Base-by-base conservation (phyloP, 2,113 vertebrate genomes). In the Hippoglossus stenolepis region DNA sequence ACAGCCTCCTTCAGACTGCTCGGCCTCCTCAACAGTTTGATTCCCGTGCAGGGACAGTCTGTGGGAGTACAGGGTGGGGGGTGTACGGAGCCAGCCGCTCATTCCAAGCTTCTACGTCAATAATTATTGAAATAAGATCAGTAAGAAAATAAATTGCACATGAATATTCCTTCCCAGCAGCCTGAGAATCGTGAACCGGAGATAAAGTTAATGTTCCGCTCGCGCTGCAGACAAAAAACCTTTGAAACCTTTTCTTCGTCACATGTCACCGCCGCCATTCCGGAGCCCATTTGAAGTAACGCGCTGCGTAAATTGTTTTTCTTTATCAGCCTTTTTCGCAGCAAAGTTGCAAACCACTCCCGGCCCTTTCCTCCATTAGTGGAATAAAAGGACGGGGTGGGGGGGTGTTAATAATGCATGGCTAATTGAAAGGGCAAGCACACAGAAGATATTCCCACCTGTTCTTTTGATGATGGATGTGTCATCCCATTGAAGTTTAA, bases 391-490 rank as follows among this genome's bases (percentile, higher is more conserved):
- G 75, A 58, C 51, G 20, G 59, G 54, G 58, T 75, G 75, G 73
- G 73, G 77, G 75, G 73, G 73, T 1, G 73, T 86, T 90, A 84
- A 84, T 88, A 85, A 72, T 86, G 75, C 65, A 77, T 28, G 65
- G 20, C 64, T 83, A 78, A 89, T 87, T 89, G 75, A 91, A 85
- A 90, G 84, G 69, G 74, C 75, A 73, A 67, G 84, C 26, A 31
- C 9, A 18, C 61, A 21, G 79, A 86, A 70, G 66, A 67, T 75
- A 69, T 80, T 83, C 70, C 75, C 80, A 83, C 82, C 88, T 91
- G 79, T 71, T 91, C 86, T 69, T 90, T 89, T 89, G 79, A 84
- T 80, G 86, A 83, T 63, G 58, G 70, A 84, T 83, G 76, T 84
- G 82, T 85, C 87, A 79, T 24, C 61, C 62, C 40, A 83, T 91